phyloP scores from a whole-genome alignment of 2,888 invertebrate species.

The Atethmia centrago region DNA sequence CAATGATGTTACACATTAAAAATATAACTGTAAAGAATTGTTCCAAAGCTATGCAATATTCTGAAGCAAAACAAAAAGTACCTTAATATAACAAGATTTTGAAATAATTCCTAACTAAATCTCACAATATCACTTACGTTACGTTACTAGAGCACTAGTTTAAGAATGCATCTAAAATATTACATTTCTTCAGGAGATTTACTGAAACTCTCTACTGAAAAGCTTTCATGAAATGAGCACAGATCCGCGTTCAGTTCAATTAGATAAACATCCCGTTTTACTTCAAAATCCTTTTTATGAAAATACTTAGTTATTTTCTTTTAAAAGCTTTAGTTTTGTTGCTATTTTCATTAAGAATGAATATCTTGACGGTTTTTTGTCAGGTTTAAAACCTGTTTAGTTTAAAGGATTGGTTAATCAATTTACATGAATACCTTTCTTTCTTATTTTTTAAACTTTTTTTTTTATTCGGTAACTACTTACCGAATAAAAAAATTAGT shows the following conservation, averaged over 20 bases:
- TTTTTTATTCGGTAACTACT: too few relatives aligned
- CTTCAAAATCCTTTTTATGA: constrained; percentile 5
- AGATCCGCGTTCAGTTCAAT: constrained; percentile 14
- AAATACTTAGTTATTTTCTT: background rate
- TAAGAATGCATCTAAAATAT: constrained; percentile 23
- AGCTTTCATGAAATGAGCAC: constrained; percentile 38
- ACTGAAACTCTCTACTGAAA: constrained; percentile 26
- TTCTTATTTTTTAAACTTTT: too few relatives aligned
- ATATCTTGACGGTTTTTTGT: background rate
- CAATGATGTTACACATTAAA: too few relatives aligned
- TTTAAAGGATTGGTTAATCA: background rate
- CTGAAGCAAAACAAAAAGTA: background rate
- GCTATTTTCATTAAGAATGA: too few relatives aligned
- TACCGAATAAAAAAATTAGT: too few relatives aligned
- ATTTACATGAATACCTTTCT: background rate
- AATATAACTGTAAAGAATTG: background rate
- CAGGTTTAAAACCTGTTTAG: background rate
- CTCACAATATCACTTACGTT: constrained; percentile 6
- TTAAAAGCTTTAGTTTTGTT: too few relatives aligned
- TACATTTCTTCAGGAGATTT: constrained; percentile 27
- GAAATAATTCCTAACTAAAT: background rate
- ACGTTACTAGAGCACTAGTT: background rate
- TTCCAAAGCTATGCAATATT: background rate
- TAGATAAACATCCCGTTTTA: constrained; percentile 8
- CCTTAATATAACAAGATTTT: background rate